These are phyloP conservation scores for Blastobasis lacticolella DNA, from an alignment of 2,888 invertebrate genomes.

Conservation along the genomic window DNA sequence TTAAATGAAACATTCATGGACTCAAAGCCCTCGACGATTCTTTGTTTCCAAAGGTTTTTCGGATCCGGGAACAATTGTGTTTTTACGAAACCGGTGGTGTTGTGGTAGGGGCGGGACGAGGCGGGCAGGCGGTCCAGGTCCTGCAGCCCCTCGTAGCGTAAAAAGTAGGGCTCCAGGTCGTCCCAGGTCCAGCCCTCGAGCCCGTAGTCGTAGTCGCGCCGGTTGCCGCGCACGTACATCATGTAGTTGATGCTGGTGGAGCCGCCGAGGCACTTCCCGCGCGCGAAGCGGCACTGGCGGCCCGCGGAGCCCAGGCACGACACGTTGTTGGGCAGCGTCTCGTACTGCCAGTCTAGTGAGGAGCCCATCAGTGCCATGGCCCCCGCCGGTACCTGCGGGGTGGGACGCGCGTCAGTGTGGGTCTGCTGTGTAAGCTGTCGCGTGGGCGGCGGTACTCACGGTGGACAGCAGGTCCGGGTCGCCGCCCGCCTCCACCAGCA, in stretches of 20 bases:
- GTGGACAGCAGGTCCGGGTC: conserved; percentile 19
- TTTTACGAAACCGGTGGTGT: conserved; percentile 35
- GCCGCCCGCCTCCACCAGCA: conserved; percentile 46
- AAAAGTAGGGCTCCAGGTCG: conserved; percentile 34
- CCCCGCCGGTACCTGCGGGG: no score
- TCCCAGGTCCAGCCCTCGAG: conserved; percentile 52
- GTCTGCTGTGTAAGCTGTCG: no score
- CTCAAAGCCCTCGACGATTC: conserved; percentile 27
- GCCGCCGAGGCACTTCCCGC: conserved; percentile 77
- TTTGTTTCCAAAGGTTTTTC: conserved; percentile 37
- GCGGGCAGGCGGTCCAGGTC: conserved; percentile 26
- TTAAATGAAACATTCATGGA: conserved; percentile 35
- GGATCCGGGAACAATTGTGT: conserved; percentile 33
- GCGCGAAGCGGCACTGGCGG: conserved; percentile 49
- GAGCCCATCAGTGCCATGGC: no score
- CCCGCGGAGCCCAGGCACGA: conserved; percentile 37
- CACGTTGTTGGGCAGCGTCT: conserved; percentile 34
- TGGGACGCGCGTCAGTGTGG: no score
- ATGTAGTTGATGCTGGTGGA: conserved; percentile 76
- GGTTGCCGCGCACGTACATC: conserved; percentile 76
- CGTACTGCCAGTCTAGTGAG: conserved; percentile 36
- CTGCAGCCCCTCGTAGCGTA: conserved; percentile 28
- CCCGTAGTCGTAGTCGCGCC: conserved; percentile 77
- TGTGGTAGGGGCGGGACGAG: conserved; percentile 40
- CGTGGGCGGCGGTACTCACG: neutral